phyloP scores from a whole-genome alignment of 2,888 invertebrate species.

The Nebria brevicollis region DNA sequence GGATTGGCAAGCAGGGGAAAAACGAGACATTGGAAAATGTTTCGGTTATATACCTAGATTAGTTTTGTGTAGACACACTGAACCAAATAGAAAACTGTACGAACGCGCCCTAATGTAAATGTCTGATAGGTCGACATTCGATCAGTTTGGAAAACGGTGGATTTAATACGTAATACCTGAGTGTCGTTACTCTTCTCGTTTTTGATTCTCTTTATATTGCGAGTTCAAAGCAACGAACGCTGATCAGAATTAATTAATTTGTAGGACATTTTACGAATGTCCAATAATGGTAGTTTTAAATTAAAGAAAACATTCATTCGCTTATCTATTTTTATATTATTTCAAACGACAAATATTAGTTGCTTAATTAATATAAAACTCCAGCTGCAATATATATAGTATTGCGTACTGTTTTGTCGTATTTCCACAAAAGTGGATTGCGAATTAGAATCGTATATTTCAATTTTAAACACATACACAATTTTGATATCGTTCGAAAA shows the following conservation, averaged over 20 bases:
- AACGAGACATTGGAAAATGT: background rate
- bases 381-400: too few relatives aligned
- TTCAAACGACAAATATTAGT: too few relatives aligned
- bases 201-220: slow-evolving; percentile 30
- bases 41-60: background rate
- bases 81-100: background rate
- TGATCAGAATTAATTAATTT: slow-evolving; percentile 36
- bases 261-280: background rate
- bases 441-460: too few relatives aligned
- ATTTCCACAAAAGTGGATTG: too few relatives aligned
- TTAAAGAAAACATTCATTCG: slow-evolving; percentile 1
- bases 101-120: background rate
- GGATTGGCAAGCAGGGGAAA: background rate
- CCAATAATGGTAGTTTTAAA: slow-evolving; percentile 2
- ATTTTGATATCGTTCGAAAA: too few relatives aligned
- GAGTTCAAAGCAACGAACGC: slow-evolving; percentile 27
- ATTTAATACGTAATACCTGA: slow-evolving; percentile 22
- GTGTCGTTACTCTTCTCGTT: slow-evolving; percentile 9
- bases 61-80: background rate
- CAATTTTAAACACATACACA: too few relatives aligned
- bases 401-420: too few relatives aligned
- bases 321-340: background rate
- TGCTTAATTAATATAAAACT: too few relatives aligned
- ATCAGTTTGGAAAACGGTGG: background rate
- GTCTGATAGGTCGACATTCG: background rate